These are phyloP conservation scores for Paradoxurus hermaphroditus DNA, from an alignment of 2,113 vertebrate species.

Conservation along the genomic window DNA sequence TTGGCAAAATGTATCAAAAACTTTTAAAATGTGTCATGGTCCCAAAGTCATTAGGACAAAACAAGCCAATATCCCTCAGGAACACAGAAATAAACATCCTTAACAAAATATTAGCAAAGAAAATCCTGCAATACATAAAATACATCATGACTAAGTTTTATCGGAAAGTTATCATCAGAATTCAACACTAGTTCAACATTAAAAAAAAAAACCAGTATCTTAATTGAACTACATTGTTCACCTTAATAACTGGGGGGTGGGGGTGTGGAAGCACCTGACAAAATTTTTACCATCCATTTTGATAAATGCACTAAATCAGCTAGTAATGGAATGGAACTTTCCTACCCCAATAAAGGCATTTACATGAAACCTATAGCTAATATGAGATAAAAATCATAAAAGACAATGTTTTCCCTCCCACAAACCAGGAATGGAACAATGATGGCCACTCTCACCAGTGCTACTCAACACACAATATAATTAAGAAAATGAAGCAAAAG, in stretches of 20 bases:
- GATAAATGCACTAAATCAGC: not conserved
- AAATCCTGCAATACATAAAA: not conserved
- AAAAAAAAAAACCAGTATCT: not conserved
- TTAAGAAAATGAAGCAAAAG: conserved; percentile 10
- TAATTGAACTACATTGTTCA: not conserved
- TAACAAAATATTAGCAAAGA: not conserved
- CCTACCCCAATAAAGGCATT: not conserved
- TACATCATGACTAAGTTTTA: not conserved
- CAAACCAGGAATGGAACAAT: not conserved
- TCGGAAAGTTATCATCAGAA: not conserved
- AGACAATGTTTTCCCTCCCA: not conserved
- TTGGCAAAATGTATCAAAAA: not conserved
- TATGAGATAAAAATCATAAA: not conserved
- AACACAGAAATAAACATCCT: not conserved
- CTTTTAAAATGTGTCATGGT: not conserved
- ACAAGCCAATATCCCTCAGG: not conserved
- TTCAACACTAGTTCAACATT: not conserved
- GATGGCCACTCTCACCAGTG: not conserved
- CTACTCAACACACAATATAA: not conserved
- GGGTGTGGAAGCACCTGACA: not conserved
- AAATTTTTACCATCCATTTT: not conserved
- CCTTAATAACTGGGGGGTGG: not conserved
- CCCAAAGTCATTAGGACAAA: not conserved
- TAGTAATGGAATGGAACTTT: not conserved
- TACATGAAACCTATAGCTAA: not conserved